A percentile compares a stretch with the other conserved stretches of the same genome.
phyloP scores from a whole-genome alignment of 2,888 invertebrate genomes.

The Apotomis betuletana region DNA sequence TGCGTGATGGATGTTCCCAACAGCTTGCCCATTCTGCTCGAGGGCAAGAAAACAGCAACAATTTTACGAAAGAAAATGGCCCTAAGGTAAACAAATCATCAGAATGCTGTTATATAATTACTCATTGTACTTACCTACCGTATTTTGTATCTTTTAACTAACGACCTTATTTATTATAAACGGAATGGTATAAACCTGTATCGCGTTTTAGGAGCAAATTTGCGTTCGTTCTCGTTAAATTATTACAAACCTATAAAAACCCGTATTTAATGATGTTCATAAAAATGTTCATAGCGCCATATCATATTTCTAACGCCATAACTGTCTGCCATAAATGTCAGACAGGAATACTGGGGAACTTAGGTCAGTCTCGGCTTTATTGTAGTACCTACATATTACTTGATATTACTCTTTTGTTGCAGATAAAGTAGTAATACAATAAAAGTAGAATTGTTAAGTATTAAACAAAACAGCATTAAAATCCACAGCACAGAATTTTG shows the following conservation, averaged over 20 bases:
- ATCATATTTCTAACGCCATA: constrained; percentile 56
- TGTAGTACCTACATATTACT: not conserved
- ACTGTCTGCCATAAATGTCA: constrained; percentile 45
- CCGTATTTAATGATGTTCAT: constrained; percentile 57
- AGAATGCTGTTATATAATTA: too few species aligned
- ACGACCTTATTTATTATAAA: constrained; percentile 1
- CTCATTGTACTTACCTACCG: too few species aligned
- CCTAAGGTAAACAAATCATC: too few species aligned
- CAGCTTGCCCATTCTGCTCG: too few species aligned
- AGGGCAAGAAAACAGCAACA: too few species aligned
- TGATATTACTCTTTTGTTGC: not conserved
- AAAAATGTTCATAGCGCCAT: constrained; percentile 57
- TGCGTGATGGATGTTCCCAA: too few species aligned
- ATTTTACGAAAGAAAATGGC: too few species aligned
- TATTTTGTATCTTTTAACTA: not conserved
- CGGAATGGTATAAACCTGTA: constrained; percentile 2
- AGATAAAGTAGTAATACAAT: not conserved
- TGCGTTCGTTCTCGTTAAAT: constrained; percentile 32
- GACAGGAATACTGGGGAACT: constrained; percentile 16
- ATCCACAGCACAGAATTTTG: too few species aligned
- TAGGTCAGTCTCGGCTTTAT: not conserved
- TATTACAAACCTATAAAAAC: constrained; percentile 41
- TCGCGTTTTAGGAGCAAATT: constrained; percentile 27
- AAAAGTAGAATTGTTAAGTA: too few species aligned
- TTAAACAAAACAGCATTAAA: too few species aligned